phyloP scores from a whole-genome alignment of 2,113 vertebrate genomes.

The Phylloscopus trochiloides region DNA sequence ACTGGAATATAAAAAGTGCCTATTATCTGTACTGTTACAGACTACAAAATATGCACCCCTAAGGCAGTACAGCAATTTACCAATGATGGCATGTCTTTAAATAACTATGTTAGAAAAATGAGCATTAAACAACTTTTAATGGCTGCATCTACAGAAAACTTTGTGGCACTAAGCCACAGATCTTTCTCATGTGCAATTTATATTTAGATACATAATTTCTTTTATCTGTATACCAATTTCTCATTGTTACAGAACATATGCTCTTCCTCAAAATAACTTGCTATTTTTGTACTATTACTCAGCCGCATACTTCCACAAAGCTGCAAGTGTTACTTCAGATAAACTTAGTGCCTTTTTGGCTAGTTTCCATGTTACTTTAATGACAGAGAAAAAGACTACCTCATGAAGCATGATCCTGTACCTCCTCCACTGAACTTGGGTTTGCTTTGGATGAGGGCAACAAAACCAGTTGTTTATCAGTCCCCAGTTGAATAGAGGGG shows the following conservation, averaged over 20 bases:
- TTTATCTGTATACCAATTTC: slow-evolving; percentile 68
- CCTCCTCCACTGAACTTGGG: not conserved
- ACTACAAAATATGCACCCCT: not conserved
- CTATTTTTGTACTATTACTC: slow-evolving; percentile 79
- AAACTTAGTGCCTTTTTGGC: slow-evolving; percentile 66
- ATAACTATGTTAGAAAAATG: not conserved
- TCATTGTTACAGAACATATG: slow-evolving; percentile 77
- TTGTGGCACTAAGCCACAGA: not conserved
- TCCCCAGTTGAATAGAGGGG: not conserved
- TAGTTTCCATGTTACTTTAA: slow-evolving; percentile 32
- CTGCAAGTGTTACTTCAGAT: slow-evolving; percentile 74
- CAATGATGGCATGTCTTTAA: not conserved
- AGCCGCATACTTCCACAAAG: slow-evolving; percentile 69
- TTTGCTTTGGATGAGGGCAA: not conserved
- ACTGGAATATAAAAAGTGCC: not conserved
- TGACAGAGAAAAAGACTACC: not conserved
- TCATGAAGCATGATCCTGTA: not conserved
- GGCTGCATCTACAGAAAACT: not conserved
- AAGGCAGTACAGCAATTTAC: not conserved
- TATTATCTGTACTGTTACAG: not conserved
- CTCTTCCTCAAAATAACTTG: slow-evolving; percentile 77
- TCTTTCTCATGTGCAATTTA: slow-evolving; percentile 43
- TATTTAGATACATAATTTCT: slow-evolving; percentile 62
- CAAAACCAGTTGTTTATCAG: not conserved
- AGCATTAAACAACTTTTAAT: slow-evolving; percentile 17